These are phyloP conservation scores for Syngnathus typhle DNA, from an alignment of 2,113 vertebrate genomes.

Conservation along the genomic window DNA sequence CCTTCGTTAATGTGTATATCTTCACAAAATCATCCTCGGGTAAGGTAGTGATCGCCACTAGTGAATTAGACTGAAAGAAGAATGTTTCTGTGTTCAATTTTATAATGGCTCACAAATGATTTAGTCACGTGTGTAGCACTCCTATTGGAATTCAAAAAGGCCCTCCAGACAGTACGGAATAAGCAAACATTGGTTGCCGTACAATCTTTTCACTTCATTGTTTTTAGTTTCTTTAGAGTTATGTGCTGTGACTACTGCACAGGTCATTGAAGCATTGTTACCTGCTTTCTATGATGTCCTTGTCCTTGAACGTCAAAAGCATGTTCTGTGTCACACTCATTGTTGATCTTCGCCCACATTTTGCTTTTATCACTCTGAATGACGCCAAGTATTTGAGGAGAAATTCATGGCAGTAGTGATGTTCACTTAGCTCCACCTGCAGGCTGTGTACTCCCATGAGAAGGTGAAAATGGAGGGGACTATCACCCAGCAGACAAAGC, in stretches of 20 bases:
- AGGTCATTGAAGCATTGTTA: not conserved
- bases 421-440: conserved; percentile 70
- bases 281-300: not conserved
- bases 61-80: not conserved
- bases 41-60: not conserved
- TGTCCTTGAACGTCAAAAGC: not conserved
- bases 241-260: not conserved
- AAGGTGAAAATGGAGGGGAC: conserved; percentile 99
- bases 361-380: conserved; percentile 32
- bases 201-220: not conserved
- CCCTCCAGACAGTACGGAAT: no score
- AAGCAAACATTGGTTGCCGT: no score
- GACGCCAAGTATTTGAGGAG: conserved; percentile 53
- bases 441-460: conserved; percentile 98
- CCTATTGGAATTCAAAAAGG: no score
- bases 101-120: no score
- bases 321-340: not conserved
- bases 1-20: not conserved
- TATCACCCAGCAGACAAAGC: conserved; percentile 98
- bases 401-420: conserved; percentile 68
- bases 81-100: no score
- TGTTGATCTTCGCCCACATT: not conserved
- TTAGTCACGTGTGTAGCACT: no score
- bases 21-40: no score
- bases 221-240: not conserved